Evolutionary conservation across 2,113 vertebrate genomes (phyloP).

Genomic region (Xiphias gladius): DNA sequence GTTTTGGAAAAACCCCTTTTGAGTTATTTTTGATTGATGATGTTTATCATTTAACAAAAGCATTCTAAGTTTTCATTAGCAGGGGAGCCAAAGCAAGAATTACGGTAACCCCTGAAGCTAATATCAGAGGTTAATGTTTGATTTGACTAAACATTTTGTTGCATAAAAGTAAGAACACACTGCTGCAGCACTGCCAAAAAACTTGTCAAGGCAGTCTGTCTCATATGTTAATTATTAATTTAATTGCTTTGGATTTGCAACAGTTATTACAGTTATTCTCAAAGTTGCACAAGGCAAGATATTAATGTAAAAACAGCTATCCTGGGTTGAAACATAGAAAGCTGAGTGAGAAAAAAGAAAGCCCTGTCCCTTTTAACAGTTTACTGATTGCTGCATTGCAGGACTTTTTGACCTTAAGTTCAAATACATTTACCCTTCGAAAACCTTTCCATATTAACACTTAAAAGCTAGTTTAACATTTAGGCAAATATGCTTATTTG

Average conservation of each 20-base stretch:
- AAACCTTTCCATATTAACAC: no score
- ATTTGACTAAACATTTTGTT: not conserved
- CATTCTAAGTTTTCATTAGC: not conserved
- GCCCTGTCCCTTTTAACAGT: not conserved
- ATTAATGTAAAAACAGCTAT: not conserved
- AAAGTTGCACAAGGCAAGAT: not conserved
- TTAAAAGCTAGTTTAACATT: no score
- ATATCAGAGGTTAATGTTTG: not conserved
- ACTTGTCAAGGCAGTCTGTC: not conserved
- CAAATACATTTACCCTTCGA: no score
- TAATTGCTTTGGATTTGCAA: not conserved
- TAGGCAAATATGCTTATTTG: no score
- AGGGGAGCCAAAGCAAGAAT: not conserved
- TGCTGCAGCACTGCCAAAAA: not conserved
- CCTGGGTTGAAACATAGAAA: not conserved
- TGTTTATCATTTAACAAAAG: not conserved
- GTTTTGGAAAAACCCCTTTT: not conserved
- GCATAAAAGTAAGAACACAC: not conserved
- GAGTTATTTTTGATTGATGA: not conserved
- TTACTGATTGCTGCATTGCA: not conserved
- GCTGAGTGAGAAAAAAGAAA: no score
- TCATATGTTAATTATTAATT: not conserved
- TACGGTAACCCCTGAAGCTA: not conserved
- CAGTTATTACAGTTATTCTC: no score
- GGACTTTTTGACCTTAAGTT: no score